Conservation (phyloP, 2,888 invertebrate species). For the Melipona beecheii region DNA sequence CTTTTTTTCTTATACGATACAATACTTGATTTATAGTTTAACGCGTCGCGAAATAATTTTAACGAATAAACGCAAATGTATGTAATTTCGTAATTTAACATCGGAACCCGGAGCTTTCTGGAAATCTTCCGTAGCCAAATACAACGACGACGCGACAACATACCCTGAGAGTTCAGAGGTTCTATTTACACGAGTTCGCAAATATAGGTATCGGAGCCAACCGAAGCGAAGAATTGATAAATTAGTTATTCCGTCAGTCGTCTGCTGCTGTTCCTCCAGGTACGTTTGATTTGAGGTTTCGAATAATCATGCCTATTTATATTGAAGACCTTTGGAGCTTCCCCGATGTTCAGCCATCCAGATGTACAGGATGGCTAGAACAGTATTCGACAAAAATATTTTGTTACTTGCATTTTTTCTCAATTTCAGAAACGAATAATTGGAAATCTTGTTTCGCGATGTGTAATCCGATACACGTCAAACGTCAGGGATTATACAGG, state of each 20-base stretch:
- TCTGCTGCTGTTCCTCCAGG: conserved; percentile 66
- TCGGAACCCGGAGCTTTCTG: conserved; percentile 50
- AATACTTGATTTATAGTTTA: neutral
- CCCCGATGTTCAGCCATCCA: conserved; percentile 11
- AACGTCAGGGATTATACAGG: conserved; percentile 8
- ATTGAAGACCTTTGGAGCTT: conserved; percentile 51
- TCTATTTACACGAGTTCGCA: conserved; percentile 80
- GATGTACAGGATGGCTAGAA: neutral
- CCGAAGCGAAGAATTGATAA: conserved; percentile 84
- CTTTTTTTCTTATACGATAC: neutral
- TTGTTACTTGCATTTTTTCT: neutral
- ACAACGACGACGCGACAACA: conserved; percentile 64
- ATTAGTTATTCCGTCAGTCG: conserved; percentile 84
- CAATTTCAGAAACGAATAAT: neutral
- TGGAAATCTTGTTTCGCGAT: neutral
- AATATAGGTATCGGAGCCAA: conserved; percentile 82
- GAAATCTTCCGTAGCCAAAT: conserved; percentile 62
- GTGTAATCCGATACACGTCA: neutral
- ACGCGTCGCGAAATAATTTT: conserved; percentile 9
- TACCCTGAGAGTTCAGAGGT: conserved; percentile 69
- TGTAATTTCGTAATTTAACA: conserved; percentile 38
- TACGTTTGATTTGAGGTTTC: conserved; percentile 80
- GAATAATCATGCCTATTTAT: conserved; percentile 73
- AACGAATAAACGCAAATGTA: conserved; percentile 36
- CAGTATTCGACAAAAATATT: neutral